Base-by-base conservation (phyloP, 2,797 vertebrate species). In the Salarias fasciatus region DNA sequence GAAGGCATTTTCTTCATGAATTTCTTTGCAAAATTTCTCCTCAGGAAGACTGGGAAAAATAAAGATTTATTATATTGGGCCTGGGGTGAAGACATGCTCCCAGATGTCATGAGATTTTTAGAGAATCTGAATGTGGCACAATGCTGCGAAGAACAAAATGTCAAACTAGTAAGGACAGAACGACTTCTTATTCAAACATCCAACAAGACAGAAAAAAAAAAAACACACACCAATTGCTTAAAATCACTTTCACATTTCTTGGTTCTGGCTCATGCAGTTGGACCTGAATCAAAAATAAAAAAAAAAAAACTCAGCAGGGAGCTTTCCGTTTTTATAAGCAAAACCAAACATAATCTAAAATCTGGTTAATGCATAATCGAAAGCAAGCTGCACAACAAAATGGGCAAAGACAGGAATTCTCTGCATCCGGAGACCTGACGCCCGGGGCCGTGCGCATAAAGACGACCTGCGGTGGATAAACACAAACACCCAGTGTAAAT, bases 1-100 rank as follows among this genome's bases (percentile, higher is more conserved):
- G 59, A 55, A 77, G 70, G 61, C 65, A 77, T 69, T 73, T 76
- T 64, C 45, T 57, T 74, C 55, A 59, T 78, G 68, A 67, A 79
- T 72, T 66, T 63, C 55, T 77, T 61, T 72, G 62, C 72, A 62
- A 67, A 70, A 69, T 63, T 38, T 53, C 29, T 70, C 36, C 43
- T 35, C 65, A 72, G 18, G 10, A 71, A 59, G 14, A 65, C 12
- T 56, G 33, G 50, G 24, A 63, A 64, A 75, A 60, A 63, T 30
- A 62, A 59, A 40, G 24, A 63, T 69, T 50, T 66, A 47, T 58
- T 44, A 38, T 9, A 47, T 36, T 13, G 0, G 4, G 11, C 9
- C 10, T 41, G 28, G 31, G 18, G 24, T 18, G 31, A 14, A 1
- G 4, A 54, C 15, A 3, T 47, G 31, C 35, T 55, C 13, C 48